Evolutionary conservation across 1,140 invertebrate species (phyloP).

Genomic region (Marisa cornuarietis): DNA sequence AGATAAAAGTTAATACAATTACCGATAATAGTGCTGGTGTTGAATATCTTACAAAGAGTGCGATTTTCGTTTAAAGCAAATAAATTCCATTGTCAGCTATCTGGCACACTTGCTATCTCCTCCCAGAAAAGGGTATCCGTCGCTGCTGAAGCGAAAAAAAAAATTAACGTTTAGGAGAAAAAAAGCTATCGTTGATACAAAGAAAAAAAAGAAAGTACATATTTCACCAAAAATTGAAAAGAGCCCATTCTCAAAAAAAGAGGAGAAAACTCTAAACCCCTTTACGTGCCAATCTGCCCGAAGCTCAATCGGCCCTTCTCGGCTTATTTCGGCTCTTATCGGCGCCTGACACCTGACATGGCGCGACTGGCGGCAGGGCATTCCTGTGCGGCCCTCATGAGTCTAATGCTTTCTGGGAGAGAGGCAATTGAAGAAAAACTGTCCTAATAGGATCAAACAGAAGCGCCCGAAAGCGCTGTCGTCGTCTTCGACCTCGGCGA

Average conservation of each 20-base stretch:
- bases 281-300: too few relatives aligned
- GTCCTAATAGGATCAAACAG: slow-evolving; percentile 11
- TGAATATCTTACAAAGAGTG: too few relatives aligned
- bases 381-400: not conserved
- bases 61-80: too few relatives aligned
- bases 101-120: too few relatives aligned
- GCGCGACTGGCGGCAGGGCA: not conserved
- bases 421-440: slow-evolving; percentile 12
- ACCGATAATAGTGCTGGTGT: too few relatives aligned
- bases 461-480: not conserved
- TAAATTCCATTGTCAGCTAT: too few relatives aligned
- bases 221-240: not conserved
- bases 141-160: not conserved
- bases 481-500: not conserved
- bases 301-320: too few relatives aligned
- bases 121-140: too few relatives aligned
- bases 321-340: not conserved
- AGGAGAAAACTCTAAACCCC: not conserved
- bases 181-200: not conserved
- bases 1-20: too few relatives aligned
- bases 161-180: not conserved
- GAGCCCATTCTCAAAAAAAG: not conserved
- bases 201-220: not conserved
- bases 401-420: slow-evolving; percentile 5
- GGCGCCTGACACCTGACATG: not conserved